Conservation (phyloP, 2,113 vertebrate genomes). For the Crotalus viridis region DNA sequence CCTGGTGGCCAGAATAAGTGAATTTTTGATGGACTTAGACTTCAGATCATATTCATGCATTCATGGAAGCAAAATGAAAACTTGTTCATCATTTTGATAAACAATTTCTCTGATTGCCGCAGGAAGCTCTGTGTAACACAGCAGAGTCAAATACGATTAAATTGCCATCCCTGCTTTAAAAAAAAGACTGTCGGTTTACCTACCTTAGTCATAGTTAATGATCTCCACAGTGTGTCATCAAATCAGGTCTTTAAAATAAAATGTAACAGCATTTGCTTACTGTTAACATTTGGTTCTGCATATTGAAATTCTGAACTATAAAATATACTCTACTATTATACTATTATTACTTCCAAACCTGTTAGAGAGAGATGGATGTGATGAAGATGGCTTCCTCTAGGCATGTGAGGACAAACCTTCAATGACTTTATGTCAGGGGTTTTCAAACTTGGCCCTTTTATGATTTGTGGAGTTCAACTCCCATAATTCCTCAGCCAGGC, state of each 20-base stretch:
- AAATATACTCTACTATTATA: slow-evolving; percentile 50
- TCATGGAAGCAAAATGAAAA: slow-evolving; percentile 69
- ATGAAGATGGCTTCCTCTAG: slow-evolving; percentile 49
- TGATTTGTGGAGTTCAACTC: no score
- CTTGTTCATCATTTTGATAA: slow-evolving; percentile 81
- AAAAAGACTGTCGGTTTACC: slow-evolving; percentile 62
- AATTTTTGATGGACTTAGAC: slow-evolving; percentile 70
- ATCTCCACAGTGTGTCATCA: slow-evolving; percentile 63
- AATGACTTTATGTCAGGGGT: no score
- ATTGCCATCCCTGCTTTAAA: slow-evolving; percentile 75
- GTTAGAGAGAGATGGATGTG: slow-evolving; percentile 42
- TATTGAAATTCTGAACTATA: slow-evolving; percentile 63
- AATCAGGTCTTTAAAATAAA: slow-evolving; percentile 50
- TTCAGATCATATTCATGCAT: slow-evolving; percentile 69
- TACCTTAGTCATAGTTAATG: slow-evolving; percentile 74
- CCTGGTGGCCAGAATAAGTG: slow-evolving; percentile 74
- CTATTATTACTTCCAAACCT: slow-evolving; percentile 65
- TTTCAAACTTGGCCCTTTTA: no score
- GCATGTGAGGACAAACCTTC: slow-evolving; percentile 12
- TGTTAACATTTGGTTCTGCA: slow-evolving; percentile 48
- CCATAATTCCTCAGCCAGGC: no score
- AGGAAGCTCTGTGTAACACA: slow-evolving; percentile 64
- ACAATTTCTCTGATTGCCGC: slow-evolving; percentile 67
- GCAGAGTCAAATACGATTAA: slow-evolving; percentile 76
- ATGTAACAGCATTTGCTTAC: slow-evolving; percentile 58